Percentiles rank a stretch among this genome's conserved stretches.
Conservation (phyloP, 1,140 invertebrate genomes). For the Atta cephalotes region DNA sequence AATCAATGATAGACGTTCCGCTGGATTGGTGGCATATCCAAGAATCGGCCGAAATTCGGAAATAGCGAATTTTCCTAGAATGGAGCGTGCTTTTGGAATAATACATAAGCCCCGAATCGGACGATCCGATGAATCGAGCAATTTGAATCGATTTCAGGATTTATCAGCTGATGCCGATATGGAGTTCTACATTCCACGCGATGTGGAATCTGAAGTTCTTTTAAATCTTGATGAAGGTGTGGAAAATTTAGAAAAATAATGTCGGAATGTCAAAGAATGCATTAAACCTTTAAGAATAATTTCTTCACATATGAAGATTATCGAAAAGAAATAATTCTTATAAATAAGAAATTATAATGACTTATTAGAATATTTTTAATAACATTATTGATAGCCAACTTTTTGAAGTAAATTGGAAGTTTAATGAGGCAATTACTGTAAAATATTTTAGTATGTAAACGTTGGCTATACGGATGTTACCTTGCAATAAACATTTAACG, state of each 20-base stretch:
- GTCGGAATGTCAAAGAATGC: neutral
- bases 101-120: constrained; percentile 60
- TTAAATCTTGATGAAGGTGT: constrained; percentile 73
- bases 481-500: constrained; percentile 7
- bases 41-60: constrained; percentile 75
- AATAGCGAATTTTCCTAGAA: constrained; percentile 63
- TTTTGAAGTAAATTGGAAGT: constrained; percentile 10
- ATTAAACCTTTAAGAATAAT: neutral
- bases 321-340: neutral
- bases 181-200: constrained; percentile 58
- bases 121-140: constrained; percentile 57
- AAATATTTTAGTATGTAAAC: constrained; percentile 33
- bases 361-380: neutral
- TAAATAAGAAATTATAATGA: neutral
- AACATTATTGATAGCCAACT: neutral
- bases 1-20: constrained; percentile 71
- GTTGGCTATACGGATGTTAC: neutral
- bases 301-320: neutral
- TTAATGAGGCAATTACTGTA: neutral
- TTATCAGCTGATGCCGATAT: constrained; percentile 54
- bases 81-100: constrained; percentile 64
- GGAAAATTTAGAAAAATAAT: constrained; percentile 6
- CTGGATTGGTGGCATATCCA: constrained; percentile 74
- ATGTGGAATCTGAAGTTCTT: constrained; percentile 46
- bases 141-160: constrained; percentile 59